Conservation (phyloP, 2,113 vertebrate genomes). For the Lethenteron reissneri region DNA sequence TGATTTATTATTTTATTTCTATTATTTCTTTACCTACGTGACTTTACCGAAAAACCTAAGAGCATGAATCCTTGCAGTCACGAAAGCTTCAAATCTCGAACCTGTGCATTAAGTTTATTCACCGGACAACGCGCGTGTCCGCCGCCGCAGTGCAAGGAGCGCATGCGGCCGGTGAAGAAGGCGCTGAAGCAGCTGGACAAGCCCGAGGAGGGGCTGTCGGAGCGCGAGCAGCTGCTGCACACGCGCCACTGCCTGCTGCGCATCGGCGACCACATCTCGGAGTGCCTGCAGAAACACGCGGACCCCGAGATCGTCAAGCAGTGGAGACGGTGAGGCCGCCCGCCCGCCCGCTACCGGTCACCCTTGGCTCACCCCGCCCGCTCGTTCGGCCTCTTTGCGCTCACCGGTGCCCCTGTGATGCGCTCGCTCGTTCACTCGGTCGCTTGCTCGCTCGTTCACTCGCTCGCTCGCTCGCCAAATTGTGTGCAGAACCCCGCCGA, state of each 20-base stretch:
- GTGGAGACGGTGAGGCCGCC: conserved; percentile 52
- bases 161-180: conserved; percentile 93
- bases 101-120: too few relatives aligned
- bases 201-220: conserved; percentile 64
- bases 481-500: too few relatives aligned
- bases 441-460: too few relatives aligned
- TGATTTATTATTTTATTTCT: too few relatives aligned
- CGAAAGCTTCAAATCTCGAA: too few relatives aligned
- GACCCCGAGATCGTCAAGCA: conserved; percentile 72
- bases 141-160: conserved; percentile 64
- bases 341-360: background rate
- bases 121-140: conserved; percentile 7
- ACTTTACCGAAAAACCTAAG: too few relatives aligned
- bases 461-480: too few relatives aligned
- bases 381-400: background rate
- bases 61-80: too few relatives aligned
- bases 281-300: conserved; percentile 80
- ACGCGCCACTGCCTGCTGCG: conserved; percentile 78
- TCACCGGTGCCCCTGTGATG: too few relatives aligned
- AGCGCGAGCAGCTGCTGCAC: conserved; percentile 88
- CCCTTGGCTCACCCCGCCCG: background rate
- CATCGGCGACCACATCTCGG: conserved; percentile 85
- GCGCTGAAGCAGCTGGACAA: conserved; percentile 91
- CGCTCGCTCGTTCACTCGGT: too few relatives aligned
- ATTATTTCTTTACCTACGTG: too few relatives aligned